Percentiles rank a stretch among this genome's conserved stretches.
phyloP scores from a whole-genome alignment of 2,888 invertebrate genomes.

The Scrobipalpa costella region DNA sequence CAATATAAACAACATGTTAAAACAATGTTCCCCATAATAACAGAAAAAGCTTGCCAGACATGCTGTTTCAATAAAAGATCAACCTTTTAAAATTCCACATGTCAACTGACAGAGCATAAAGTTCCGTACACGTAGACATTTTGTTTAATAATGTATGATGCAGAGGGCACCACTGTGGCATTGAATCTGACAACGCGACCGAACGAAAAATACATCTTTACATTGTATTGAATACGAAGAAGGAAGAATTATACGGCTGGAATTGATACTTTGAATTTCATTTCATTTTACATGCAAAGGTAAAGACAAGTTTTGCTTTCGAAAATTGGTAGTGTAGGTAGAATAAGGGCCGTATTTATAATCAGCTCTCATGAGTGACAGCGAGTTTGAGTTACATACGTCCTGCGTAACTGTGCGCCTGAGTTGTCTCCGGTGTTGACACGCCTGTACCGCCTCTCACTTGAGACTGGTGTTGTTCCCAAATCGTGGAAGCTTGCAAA shows the following conservation, averaged over 20 bases:
- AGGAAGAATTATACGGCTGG: neutral
- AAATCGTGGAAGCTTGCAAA: too few species aligned
- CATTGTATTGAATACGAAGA: conserved; percentile 5
- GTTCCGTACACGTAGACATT: conserved; percentile 4
- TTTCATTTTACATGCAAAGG: too few species aligned
- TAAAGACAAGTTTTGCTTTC: too few species aligned
- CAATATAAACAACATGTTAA: too few species aligned
- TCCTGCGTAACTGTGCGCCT: too few species aligned
- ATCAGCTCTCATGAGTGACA: too few species aligned
- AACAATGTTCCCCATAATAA: neutral
- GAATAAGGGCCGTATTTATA: too few species aligned
- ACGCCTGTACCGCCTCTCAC: too few species aligned
- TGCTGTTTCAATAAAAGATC: conserved; percentile 22
- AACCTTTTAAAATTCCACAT: conserved; percentile 25
- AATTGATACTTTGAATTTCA: neutral
- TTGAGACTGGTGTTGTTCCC: too few species aligned
- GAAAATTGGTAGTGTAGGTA: too few species aligned
- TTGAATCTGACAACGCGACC: conserved; percentile 22
- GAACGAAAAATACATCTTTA: conserved; percentile 5
- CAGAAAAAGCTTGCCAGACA: conserved; percentile 7
- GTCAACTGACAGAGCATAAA: conserved; percentile 21
- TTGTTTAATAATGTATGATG: conserved; percentile 21
- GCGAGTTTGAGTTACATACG: too few species aligned
- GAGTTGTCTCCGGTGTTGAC: too few species aligned
- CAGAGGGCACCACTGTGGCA: conserved; percentile 9